A percentile compares a stretch with the other conserved stretches of the same genome.
phyloP scores from a whole-genome alignment of 2,797 vertebrate species.

The Sebastes hopkinsi region DNA sequence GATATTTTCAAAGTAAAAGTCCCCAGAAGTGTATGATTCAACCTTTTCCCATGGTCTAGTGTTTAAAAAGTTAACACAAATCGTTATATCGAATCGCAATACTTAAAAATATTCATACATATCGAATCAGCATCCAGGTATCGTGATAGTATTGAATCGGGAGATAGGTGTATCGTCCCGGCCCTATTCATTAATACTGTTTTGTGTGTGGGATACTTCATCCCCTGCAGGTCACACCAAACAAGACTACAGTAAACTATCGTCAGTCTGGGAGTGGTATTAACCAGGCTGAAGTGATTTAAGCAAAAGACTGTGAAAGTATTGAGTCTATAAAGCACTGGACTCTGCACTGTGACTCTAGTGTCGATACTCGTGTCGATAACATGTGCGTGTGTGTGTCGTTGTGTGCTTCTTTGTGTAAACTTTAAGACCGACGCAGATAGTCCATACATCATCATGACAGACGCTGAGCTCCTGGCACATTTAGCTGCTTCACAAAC shows the following conservation, averaged over 20 bases:
- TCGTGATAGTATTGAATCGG: too few species aligned
- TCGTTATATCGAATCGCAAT: too few species aligned
- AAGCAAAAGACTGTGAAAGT: not conserved
- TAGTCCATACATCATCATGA: constrained; percentile 12
- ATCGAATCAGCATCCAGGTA: too few species aligned
- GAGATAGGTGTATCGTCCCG: accelerated
- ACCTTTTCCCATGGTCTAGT: too few species aligned
- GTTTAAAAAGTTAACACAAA: too few species aligned
- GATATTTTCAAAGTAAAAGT: too few species aligned
- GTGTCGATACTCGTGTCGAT: not conserved
- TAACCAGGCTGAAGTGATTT: not conserved
- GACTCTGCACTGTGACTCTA: not conserved
- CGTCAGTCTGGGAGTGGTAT: not conserved
- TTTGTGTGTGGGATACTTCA: not conserved
- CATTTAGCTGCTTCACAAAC: constrained; percentile 1
- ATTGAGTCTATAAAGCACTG: not conserved
- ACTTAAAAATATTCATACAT: accelerated
- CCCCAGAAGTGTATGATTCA: too few species aligned
- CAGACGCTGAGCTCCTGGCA: constrained; percentile 9
- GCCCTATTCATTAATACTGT: not conserved
- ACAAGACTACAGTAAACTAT: not conserved
- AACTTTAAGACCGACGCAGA: not conserved
- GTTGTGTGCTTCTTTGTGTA: not conserved
- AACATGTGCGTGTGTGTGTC: not conserved
- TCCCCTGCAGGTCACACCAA: not conserved